Percentiles rank a stretch among this genome's conserved stretches.
These are phyloP conservation scores for Ligdia adustata DNA, from an alignment of 2,888 invertebrate genomes.

Conservation along the genomic window DNA sequence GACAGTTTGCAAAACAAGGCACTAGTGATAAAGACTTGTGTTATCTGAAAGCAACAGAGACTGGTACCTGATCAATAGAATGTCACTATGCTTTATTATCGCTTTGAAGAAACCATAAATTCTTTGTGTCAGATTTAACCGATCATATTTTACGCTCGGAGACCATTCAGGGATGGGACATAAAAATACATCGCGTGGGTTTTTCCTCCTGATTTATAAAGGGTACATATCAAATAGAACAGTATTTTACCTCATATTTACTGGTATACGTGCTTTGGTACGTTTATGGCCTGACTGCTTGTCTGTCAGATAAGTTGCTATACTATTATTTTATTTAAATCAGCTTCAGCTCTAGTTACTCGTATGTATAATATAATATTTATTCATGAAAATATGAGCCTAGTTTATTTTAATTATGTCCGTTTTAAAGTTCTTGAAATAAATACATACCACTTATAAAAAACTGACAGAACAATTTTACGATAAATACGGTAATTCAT, in stretches of 20 bases:
- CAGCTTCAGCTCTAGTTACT: no score
- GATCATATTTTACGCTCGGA: conserved; percentile 58
- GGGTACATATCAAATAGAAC: conserved; percentile 50
- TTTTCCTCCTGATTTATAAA: conserved; percentile 56
- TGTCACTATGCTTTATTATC: conserved; percentile 53
- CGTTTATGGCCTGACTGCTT: conserved; percentile 6
- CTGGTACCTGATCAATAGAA: conserved; percentile 36
- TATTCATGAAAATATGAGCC: no score
- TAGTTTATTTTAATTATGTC: no score
- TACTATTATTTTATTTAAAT: no score
- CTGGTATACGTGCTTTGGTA: conserved; percentile 22
- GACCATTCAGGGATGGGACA: conserved; percentile 50
- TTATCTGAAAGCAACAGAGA: conserved; percentile 17
- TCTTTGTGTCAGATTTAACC: conserved; percentile 56
- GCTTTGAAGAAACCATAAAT: conserved; percentile 48
- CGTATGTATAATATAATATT: no score
- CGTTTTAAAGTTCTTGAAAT: no score
- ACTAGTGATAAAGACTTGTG: no score
- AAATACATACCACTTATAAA: no score
- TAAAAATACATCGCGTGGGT: conserved; percentile 55
- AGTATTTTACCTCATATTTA: conserved; percentile 48
- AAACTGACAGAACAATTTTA: no score
- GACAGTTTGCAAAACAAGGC: no score
- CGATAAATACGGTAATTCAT: no score
- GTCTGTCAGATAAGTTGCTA: conserved; percentile 2